These are phyloP conservation scores for Hydrotaea cyrtoneurina DNA, from an alignment of 2,888 invertebrate genomes.

Conservation along the genomic window DNA sequence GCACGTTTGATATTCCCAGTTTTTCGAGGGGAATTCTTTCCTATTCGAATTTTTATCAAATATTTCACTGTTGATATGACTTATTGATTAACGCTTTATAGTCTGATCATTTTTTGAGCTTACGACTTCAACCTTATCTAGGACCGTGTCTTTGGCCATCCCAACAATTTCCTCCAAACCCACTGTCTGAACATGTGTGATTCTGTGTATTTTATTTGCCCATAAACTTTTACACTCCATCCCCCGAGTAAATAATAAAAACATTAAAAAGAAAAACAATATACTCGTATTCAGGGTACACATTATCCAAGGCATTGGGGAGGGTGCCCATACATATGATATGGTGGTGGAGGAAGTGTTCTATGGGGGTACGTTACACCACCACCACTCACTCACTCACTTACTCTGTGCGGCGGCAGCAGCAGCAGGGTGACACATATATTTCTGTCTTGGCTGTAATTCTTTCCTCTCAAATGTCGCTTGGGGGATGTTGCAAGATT, in stretches of 20 bases:
- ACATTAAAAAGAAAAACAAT: neutral
- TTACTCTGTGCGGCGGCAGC: neutral
- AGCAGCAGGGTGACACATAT: neutral
- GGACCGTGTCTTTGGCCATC: too few species aligned
- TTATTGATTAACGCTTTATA: too few species aligned
- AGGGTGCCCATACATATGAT: too few species aligned
- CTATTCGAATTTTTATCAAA: too few species aligned
- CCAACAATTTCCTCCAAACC: too few species aligned
- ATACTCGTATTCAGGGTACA: neutral
- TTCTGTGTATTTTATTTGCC: neutral
- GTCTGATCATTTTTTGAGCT: too few species aligned
- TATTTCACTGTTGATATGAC: too few species aligned
- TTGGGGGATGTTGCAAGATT: constrained; percentile 19
- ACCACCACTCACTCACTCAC: neutral
- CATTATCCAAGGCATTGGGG: too few species aligned
- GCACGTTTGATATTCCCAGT: too few species aligned
- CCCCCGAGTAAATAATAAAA: constrained; percentile 21
- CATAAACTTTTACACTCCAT: neutral
- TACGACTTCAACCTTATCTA: too few species aligned
- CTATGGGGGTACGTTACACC: neutral
- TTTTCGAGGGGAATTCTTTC: too few species aligned
- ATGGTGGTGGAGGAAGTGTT: neutral
- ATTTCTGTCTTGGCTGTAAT: neutral
- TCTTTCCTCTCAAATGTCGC: constrained; percentile 14
- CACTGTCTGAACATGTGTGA: neutral